Conservation (phyloP, 2,113 vertebrate genomes). For the Nothobranchius furzeri region DNA sequence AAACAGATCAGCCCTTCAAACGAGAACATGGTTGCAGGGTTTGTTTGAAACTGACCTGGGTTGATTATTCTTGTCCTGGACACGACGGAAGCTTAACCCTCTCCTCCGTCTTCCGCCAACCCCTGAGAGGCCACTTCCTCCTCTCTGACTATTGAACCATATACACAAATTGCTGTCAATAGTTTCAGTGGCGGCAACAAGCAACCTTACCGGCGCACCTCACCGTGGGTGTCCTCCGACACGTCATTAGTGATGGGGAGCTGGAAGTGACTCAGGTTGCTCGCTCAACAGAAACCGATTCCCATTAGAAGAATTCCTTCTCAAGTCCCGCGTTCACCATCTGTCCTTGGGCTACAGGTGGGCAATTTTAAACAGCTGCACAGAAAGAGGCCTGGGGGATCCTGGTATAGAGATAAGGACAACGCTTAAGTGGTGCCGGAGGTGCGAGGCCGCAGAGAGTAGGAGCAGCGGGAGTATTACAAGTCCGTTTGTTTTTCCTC, state of each 20-base stretch:
- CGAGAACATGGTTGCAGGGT: neutral
- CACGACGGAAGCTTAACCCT: slow-evolving; percentile 5
- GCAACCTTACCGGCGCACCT: neutral
- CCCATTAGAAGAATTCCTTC: slow-evolving; percentile 46
- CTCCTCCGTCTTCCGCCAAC: slow-evolving; percentile 35
- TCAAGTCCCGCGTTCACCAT: neutral
- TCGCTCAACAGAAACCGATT: slow-evolving; percentile 64
- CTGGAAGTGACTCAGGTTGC: slow-evolving; percentile 59
- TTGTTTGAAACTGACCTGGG: slow-evolving; percentile 27
- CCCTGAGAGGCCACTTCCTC: slow-evolving; percentile 33
- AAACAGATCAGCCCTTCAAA: slow-evolving; percentile 41
- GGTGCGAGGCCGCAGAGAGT: slow-evolving; percentile 19
- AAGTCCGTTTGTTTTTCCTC: slow-evolving; percentile 57
- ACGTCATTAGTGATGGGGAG: slow-evolving; percentile 62
- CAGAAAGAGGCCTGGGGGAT: slow-evolving; percentile 70
- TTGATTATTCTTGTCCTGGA: slow-evolving; percentile 27
- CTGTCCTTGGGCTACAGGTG: slow-evolving; percentile 77
- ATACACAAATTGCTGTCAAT: slow-evolving; percentile 51
- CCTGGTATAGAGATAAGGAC: slow-evolving; percentile 64
- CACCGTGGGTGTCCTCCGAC: slow-evolving; percentile 66
- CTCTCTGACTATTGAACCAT: slow-evolving; percentile 29
- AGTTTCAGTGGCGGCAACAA: slow-evolving; percentile 23
- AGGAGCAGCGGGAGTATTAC: slow-evolving; percentile 1
- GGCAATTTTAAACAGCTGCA: slow-evolving; percentile 71
- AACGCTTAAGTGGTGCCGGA: slow-evolving; percentile 60